A percentile compares a stretch with the other conserved stretches of the same genome.
Conservation (phyloP, 2,113 vertebrate genomes). For the Xyliphius kryptos region DNA sequence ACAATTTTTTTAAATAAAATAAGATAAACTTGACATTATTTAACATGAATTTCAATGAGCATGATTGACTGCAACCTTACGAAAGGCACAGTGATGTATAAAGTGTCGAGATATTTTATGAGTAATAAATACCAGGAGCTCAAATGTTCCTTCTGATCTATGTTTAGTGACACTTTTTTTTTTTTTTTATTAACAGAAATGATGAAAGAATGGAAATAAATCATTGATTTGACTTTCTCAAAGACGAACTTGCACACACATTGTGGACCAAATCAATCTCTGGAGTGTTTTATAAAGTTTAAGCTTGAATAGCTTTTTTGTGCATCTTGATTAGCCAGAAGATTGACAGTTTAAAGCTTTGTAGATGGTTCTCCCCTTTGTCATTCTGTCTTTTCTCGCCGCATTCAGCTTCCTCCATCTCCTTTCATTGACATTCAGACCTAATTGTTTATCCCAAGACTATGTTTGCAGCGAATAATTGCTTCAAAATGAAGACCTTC, state of each 20-base stretch:
- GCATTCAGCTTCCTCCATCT: constrained; percentile 7
- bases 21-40: neutral
- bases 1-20: neutral
- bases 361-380: no score
- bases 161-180: constrained; percentile 4
- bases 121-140: constrained; percentile 6
- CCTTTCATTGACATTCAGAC: constrained; percentile 37
- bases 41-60: constrained; percentile 25
- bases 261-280: neutral
- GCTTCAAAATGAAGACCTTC: constrained; percentile 26
- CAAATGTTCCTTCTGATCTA: constrained; percentile 15
- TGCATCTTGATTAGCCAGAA: no score
- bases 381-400: neutral
- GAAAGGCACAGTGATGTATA: neutral
- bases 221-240: neutral
- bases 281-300: neutral
- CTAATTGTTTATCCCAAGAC: constrained; percentile 32
- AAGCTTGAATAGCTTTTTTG: constrained; percentile 1
- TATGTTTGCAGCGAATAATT: constrained; percentile 32
- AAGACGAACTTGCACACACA: neutral
- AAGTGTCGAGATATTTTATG: constrained; percentile 16
- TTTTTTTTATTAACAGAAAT: constrained; percentile 1
- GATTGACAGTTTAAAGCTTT: no score
- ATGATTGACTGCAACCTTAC: constrained; percentile 15
- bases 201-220: constrained; percentile 1